Evolutionary conservation across 23 tunicate genomes (phyloP), one percentile per base, ranked within the genome.

Genomic region (Styela plicata): DNA sequence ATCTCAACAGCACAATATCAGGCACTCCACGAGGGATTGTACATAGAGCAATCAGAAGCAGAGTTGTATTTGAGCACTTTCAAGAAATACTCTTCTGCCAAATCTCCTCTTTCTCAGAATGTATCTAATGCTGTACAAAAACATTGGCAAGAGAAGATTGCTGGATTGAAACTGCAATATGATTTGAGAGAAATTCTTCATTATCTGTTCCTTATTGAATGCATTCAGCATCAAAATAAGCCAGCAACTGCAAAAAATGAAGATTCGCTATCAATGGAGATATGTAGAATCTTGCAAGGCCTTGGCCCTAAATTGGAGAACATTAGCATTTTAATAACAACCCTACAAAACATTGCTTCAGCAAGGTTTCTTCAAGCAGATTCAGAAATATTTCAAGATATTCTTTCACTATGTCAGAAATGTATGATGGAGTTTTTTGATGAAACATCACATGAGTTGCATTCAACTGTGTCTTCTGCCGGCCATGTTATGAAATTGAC

Each of bases 11-110:
- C 73, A 24, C 90, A 90, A 0, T 91, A 63, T 61, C 97, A 86
- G 64, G 90, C 90, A 73, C 62, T 91, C 22, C 87, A 86, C 33
- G 97, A 91, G 71, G 97, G 97, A 21, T 63, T 91, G 52, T 91
- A 86, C 68, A 23, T 86, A 19, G 86, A 83, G 33, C 79, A 63
- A 30, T 37, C 66, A 1, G 87, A 86, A 67, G 97, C 90, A 36
- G 87, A 91, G 37, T 36, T 82, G 24, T 91, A 91, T 63, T 31
- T 86, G 2, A 24, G 80, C 21, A 77, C 86, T 1, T 83, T 91
- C 13, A 83, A 91, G 33, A 83, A 82, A 36, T 74, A 86, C 30
- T 82, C 78, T 34, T 20, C 74, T 22, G 62, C 37, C 24, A 21
- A 24, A 44, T 44, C 81, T 44, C 81, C 81, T 0, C 22, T 76